Base-by-base conservation (phyloP, 1,140 invertebrate species). In the Zaprionus camerounensis region DNA sequence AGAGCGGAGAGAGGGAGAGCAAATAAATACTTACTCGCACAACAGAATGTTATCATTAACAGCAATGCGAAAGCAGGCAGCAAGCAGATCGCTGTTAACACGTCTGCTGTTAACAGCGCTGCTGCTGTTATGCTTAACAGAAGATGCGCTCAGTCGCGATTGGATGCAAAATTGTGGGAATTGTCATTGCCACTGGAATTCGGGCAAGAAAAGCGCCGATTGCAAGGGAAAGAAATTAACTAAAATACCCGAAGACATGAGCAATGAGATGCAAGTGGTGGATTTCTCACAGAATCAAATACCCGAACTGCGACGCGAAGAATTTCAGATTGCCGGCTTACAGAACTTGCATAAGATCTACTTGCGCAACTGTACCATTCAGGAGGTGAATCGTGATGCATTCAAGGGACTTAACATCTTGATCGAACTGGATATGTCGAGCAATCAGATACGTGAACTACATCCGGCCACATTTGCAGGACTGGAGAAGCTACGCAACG, bases 391-490 rank as follows among this genome's bases (percentile, higher is more conserved):
- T 76, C 94, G 94, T 26, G 94, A 95, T 65, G 96, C 97, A 0
- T 96, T 98, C 80, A 95, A 94, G 64, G 95, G 95, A 1, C 94
- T 98, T 17, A 94, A 94, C 53, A 96, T 97, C 67, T 94, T 98
- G 49, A 97, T 98, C 36, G 97, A 98, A 92, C 93, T 98, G 36
- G 97, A 98, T 91, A 93, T 98, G 53, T 97, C 97, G 1, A 94
- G 94, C 68, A 98, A 98, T 87, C 93, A 94, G 2, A 95, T 98
- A 5, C 93, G 93, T 34, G 94, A 93, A 2, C 92, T 98, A 11
- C 94, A 96, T 56, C 94, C 95, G 0, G 95, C 95, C 15, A 96
- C 96, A 0, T 98, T 98, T 80, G 93, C 93, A 11, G 95, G 96
- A 31, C 95, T 96, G 3, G 93, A 94, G 22, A 95, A 95, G 81